Percentiles rank a stretch among this genome's conserved stretches.
phyloP scores from a whole-genome alignment of 2,888 invertebrate genomes.

The Pedicia rivosa region DNA sequence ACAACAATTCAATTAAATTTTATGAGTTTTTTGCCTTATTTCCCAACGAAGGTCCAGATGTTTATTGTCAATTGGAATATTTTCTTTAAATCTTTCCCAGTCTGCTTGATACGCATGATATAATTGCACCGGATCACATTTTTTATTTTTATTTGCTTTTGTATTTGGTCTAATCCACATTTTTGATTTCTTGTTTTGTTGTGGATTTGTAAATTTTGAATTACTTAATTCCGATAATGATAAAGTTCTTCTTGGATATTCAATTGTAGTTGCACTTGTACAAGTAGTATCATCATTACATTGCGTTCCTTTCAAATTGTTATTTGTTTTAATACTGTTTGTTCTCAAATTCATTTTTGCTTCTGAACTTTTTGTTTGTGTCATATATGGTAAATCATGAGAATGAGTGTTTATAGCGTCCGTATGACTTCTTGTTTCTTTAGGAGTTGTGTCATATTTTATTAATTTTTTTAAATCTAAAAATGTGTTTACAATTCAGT shows the following conservation, averaged over 20 bases:
- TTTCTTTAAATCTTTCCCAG: constrained; percentile 53
- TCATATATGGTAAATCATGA: neutral
- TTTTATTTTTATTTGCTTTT: neutral
- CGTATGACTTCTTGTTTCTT: too few species aligned
- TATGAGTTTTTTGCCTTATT: constrained; percentile 52
- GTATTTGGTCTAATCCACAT: constrained; percentile 13
- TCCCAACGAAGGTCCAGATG: constrained; percentile 52
- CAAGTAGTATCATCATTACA: too few species aligned
- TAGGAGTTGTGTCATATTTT: constrained; percentile 24
- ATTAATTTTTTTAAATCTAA: constrained; percentile 20
- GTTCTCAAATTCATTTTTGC: too few species aligned
- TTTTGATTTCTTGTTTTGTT: constrained; percentile 8
- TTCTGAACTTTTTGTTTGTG: neutral
- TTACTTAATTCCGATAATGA: too few species aligned
- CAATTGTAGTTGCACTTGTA: too few species aligned
- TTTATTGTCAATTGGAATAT: constrained; percentile 55
- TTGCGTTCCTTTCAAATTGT: too few species aligned
- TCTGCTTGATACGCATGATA: constrained; percentile 60
- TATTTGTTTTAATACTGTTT: too few species aligned
- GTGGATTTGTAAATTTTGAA: neutral
- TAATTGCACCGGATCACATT: constrained; percentile 50
- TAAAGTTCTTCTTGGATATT: too few species aligned
- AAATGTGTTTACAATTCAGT: neutral
- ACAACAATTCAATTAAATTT: constrained; percentile 32
- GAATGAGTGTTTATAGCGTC: too few species aligned